These are phyloP conservation scores for Heloderma charlesbogerti DNA, from an alignment of 2,113 vertebrate species.

Conservation along the genomic window DNA sequence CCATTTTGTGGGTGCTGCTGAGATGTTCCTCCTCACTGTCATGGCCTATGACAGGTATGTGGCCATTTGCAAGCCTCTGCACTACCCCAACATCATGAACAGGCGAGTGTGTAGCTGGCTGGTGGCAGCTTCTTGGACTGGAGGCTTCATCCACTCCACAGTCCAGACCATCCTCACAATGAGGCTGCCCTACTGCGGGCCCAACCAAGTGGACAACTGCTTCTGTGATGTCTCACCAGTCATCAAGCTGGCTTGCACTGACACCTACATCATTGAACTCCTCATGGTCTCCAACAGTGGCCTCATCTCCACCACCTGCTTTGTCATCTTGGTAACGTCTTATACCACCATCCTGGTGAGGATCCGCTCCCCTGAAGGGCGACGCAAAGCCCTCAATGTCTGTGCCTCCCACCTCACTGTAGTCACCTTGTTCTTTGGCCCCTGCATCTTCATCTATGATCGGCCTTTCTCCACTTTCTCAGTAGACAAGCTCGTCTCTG, in stretches of 20 bases:
- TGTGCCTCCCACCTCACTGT: conserved; percentile 57
- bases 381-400: conserved; percentile 52
- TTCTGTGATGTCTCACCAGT: conserved; percentile 44
- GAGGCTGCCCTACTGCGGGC: conserved; percentile 26
- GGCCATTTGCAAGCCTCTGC: conserved; percentile 61
- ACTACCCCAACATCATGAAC: conserved; percentile 54
- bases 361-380: background rate
- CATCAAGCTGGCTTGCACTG: conserved; percentile 37
- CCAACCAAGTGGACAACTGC: conserved; percentile 39
- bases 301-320: conserved; percentile 2
- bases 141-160: conserved; percentile 19
- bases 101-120: background rate
- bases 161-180: conserved; percentile 11
- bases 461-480: conserved; percentile 50
- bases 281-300: conserved; percentile 32
- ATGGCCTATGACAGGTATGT: conserved; percentile 65
- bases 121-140: background rate
- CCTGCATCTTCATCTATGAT: conserved; percentile 55
- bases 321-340: conserved; percentile 16
- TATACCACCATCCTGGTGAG: conserved; percentile 6
- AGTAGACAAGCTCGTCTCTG: conserved; percentile 37
- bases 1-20: conserved; percentile 55
- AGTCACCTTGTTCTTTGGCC: conserved; percentile 61
- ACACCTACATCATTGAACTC: conserved; percentile 1
- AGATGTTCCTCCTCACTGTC: conserved; percentile 54